A percentile compares a stretch with the other conserved stretches of the same genome.
Conservation (phyloP, 2,797 vertebrate genomes). For the Periophthalmus magnuspinnatus region DNA sequence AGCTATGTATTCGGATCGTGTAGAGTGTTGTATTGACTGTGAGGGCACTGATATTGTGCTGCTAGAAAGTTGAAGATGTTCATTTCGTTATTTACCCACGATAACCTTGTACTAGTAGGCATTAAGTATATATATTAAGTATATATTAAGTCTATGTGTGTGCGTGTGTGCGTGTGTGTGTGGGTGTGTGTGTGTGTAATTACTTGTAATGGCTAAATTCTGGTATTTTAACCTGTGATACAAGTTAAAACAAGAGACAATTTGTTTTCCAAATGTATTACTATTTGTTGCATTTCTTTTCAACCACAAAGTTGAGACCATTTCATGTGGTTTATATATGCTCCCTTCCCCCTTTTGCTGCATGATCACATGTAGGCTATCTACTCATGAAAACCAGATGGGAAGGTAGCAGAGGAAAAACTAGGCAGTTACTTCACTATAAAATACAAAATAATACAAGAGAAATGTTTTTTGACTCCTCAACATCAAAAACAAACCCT, state of each 20-base stretch:
- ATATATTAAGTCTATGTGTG: no score
- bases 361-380: slow-evolving; percentile 58
- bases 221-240: no score
- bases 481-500: neutral
- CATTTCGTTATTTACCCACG: no score
- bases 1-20: slow-evolving; percentile 29
- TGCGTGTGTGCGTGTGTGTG: no score
- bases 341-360: slow-evolving; percentile 32
- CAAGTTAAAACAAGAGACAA: neutral
- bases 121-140: no score
- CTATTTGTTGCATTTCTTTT: neutral
- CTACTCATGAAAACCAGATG: slow-evolving; percentile 75
- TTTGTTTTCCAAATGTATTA: neutral
- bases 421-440: slow-evolving; percentile 47
- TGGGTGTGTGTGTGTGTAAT: no score
- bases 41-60: neutral
- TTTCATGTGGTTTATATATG: slow-evolving; percentile 34
- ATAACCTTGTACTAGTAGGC: no score
- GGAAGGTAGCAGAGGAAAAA: slow-evolving; percentile 17
- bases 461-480: neutral
- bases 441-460: slow-evolving; percentile 9
- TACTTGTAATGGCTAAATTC: no score
- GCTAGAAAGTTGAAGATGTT: no score
- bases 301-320: slow-evolving; percentile 31
- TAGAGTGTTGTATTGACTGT: neutral